These are phyloP conservation scores for Danio albolineatus DNA, from an alignment of 2,797 vertebrate genomes.

Conservation along the genomic window DNA sequence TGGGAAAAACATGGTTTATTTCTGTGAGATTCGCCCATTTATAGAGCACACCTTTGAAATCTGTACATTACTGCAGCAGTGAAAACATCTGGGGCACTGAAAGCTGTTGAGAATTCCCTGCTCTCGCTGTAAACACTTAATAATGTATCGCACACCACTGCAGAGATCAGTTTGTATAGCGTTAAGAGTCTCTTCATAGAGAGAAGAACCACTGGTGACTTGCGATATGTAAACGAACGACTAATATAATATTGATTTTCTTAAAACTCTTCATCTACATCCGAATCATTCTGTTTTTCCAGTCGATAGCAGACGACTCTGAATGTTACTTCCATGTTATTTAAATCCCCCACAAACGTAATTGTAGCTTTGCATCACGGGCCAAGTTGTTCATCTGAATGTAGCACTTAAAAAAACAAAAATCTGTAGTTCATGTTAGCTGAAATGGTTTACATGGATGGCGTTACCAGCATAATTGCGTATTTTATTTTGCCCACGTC, in stretches of 20 bases:
- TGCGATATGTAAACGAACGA: conserved; percentile 27
- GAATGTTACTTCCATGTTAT: conserved; percentile 20
- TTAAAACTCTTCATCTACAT: conserved; percentile 16
- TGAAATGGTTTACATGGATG: background rate
- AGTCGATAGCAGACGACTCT: background rate
- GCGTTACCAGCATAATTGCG: background rate
- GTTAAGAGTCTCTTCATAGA: background rate
- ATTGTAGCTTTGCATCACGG: background rate
- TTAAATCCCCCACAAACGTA: background rate
- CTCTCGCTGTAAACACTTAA: conserved; percentile 52
- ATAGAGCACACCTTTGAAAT: conserved; percentile 40
- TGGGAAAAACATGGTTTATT: background rate
- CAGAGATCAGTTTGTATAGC: background rate
- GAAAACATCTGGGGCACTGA: conserved; percentile 37
- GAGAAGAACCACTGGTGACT: conserved; percentile 3
- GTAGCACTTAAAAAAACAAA: conserved; percentile 36
- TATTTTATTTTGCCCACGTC: background rate
- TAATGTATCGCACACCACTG: conserved; percentile 48
- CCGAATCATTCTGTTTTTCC: conserved; percentile 8
- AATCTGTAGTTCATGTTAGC: background rate
- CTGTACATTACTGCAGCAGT: conserved; percentile 49
- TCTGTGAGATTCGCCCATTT: background rate
- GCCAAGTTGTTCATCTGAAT: conserved; percentile 24
- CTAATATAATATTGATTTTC: conserved; percentile 8
- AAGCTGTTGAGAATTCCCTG: conserved; percentile 1